These are phyloP conservation scores for Clupea harengus DNA, from an alignment of 2,113 vertebrate genomes.

Conservation along the genomic window DNA sequence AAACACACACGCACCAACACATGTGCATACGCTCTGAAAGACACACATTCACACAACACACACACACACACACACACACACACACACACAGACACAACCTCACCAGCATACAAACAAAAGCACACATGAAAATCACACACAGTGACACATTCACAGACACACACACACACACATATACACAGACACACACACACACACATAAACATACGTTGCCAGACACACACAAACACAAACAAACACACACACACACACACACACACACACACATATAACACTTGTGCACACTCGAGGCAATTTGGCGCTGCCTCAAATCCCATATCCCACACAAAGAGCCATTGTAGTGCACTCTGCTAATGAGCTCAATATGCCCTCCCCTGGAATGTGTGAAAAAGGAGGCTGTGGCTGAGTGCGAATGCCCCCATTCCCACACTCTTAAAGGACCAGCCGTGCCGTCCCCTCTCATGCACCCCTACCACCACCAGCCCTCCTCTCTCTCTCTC, in stretches of 20 bases:
- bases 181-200: slow-evolving; percentile 24
- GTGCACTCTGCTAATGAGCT: slow-evolving; percentile 75
- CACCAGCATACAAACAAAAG: neutral
- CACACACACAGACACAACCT: neutral
- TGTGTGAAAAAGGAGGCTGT: slow-evolving; percentile 69
- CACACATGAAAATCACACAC: neutral
- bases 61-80: neutral
- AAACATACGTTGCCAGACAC: neutral
- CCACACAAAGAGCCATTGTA: slow-evolving; percentile 75
- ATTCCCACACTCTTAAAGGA: slow-evolving; percentile 67
- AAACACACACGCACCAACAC: neutral
- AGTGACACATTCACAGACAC: slow-evolving; percentile 27
- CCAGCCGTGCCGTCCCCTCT: slow-evolving; percentile 42
- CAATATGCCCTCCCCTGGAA: slow-evolving; percentile 75
- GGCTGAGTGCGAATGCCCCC: slow-evolving; percentile 54
- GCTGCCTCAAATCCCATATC: slow-evolving; percentile 59
- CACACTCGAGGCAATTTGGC: slow-evolving; percentile 67
- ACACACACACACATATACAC: slow-evolving; percentile 30
- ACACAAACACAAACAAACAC: slow-evolving; percentile 35
- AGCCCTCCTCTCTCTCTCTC: neutral
- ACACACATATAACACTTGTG: slow-evolving; percentile 18
- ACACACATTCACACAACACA: neutral
- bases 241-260: slow-evolving; percentile 33
- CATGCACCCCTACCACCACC: neutral
- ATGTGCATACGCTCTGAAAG: neutral